phyloP scores from a whole-genome alignment of 2,113 vertebrate genomes.

The Pseudorectes ferrugineus region DNA sequence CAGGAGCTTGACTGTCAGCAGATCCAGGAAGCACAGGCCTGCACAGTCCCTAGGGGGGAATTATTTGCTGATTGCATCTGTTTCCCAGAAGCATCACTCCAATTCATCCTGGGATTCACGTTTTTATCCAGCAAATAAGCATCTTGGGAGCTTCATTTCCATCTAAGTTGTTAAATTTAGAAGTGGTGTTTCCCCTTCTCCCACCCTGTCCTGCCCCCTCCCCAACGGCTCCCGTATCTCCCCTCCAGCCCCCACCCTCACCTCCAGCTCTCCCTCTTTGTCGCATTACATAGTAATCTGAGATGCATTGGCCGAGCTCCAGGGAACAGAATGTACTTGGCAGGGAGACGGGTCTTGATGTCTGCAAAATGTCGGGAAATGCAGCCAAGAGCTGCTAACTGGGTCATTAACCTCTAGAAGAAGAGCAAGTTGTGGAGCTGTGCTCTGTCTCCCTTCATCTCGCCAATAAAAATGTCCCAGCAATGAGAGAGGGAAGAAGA shows the following conservation, averaged over 20 bases:
- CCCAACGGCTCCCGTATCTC: conserved; percentile 22
- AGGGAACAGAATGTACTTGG: conserved; percentile 87
- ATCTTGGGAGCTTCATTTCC: conserved; percentile 46
- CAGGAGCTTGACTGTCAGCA: conserved; percentile 4
- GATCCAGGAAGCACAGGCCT: conserved; percentile 30
- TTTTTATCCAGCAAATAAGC: conserved; percentile 40
- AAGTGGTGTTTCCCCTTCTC: conserved; percentile 51
- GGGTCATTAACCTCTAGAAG: conserved; percentile 84
- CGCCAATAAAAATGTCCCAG: conserved; percentile 74
- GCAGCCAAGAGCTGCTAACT: conserved; percentile 85
- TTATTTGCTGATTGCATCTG: conserved; percentile 51
- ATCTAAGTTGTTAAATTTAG: conserved; percentile 63
- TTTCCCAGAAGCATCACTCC: conserved; percentile 59
- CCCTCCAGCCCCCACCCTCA: conserved; percentile 62
- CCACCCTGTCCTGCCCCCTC: conserved; percentile 14
- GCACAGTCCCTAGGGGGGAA: conserved; percentile 11
- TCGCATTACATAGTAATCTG: conserved; percentile 83
- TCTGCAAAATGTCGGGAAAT: conserved; percentile 84
- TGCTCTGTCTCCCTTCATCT: conserved; percentile 74
- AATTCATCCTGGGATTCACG: conserved; percentile 37
- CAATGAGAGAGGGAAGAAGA: conserved; percentile 50
- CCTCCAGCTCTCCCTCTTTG: conserved; percentile 77
- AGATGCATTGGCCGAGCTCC: conserved; percentile 80
- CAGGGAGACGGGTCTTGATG: conserved; percentile 77
- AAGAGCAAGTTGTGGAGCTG: conserved; percentile 74